phyloP scores from a whole-genome alignment of 2,888 invertebrate species.

The Drosophila basisetae region DNA sequence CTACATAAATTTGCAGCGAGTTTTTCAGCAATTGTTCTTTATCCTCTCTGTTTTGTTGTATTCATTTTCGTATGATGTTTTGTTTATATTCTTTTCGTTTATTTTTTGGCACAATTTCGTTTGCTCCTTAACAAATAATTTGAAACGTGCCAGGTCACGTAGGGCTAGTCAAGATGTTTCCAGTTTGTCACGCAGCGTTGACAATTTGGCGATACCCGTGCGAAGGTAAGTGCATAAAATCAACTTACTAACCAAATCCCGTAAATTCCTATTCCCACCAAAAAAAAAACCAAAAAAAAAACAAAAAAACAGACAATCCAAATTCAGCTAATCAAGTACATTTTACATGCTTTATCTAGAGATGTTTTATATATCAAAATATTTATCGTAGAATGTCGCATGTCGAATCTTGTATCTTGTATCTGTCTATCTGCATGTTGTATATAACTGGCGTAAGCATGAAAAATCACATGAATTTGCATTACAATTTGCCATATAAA shows the following conservation, averaged over 20 bases:
- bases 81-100: constrained; percentile 66
- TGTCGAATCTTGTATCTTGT: constrained; percentile 1
- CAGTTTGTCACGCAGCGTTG: constrained; percentile 88
- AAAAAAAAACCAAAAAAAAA: background rate
- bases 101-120: constrained; percentile 79
- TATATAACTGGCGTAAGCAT: constrained; percentile 34
- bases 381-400: constrained; percentile 30
- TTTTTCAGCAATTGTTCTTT: background rate
- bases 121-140: constrained; percentile 76
- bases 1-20: constrained; percentile 18
- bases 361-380: constrained; percentile 5
- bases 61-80: constrained; percentile 56
- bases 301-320: constrained; percentile 2
- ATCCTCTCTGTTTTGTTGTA: constrained; percentile 27
- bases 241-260: constrained; percentile 21
- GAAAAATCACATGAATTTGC: constrained; percentile 30
- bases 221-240: constrained; percentile 87
- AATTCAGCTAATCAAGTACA: background rate
- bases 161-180: constrained; percentile 93
- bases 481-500: constrained; percentile 10
- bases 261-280: background rate
- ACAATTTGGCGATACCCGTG: constrained; percentile 87
- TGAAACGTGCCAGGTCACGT: constrained; percentile 89
- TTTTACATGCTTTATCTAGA: constrained; percentile 14
- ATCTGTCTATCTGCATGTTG: constrained; percentile 10